These are phyloP conservation scores for Orycteropus afer DNA, from an alignment of 2,113 vertebrate genomes.

Conservation along the genomic window DNA sequence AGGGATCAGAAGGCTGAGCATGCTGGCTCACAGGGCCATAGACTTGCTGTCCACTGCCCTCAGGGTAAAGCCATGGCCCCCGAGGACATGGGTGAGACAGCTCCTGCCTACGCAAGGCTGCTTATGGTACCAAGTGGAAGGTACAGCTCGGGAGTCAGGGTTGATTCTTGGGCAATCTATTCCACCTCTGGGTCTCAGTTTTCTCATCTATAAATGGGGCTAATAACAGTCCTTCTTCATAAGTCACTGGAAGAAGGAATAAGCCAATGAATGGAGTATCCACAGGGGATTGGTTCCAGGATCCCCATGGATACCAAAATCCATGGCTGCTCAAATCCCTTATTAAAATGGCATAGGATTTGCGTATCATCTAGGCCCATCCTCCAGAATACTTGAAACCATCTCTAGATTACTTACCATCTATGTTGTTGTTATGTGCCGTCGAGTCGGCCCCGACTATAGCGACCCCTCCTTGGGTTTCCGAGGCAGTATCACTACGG, in stretches of 20 bases:
- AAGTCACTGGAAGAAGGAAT: not conserved
- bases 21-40: rapidly evolving
- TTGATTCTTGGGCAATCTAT: rapidly evolving
- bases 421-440: too few relatives aligned
- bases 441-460: too few relatives aligned
- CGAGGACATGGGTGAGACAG: not conserved
- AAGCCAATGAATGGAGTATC: rapidly evolving
- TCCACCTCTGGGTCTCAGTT: not conserved
- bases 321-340: not conserved
- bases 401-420: too few relatives aligned
- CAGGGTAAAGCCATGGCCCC: not conserved
- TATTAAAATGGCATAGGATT: too few relatives aligned
- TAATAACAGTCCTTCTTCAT: rapidly evolving
- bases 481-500: too few relatives aligned
- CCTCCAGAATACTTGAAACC: too few relatives aligned
- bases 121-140: rapidly evolving
- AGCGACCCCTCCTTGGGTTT: too few relatives aligned
- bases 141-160: not conserved
- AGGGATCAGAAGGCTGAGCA: not conserved
- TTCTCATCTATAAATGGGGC: not conserved
- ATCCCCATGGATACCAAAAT: too few relatives aligned
- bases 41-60: not conserved
- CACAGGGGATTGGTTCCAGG: not conserved
- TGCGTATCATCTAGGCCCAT: too few relatives aligned
- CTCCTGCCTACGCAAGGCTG: not conserved